A percentile compares a stretch with the other conserved stretches of the same genome.
These are phyloP conservation scores for Pogonocichla stellata DNA, from an alignment of 2,113 vertebrate genomes.

Conservation along the genomic window DNA sequence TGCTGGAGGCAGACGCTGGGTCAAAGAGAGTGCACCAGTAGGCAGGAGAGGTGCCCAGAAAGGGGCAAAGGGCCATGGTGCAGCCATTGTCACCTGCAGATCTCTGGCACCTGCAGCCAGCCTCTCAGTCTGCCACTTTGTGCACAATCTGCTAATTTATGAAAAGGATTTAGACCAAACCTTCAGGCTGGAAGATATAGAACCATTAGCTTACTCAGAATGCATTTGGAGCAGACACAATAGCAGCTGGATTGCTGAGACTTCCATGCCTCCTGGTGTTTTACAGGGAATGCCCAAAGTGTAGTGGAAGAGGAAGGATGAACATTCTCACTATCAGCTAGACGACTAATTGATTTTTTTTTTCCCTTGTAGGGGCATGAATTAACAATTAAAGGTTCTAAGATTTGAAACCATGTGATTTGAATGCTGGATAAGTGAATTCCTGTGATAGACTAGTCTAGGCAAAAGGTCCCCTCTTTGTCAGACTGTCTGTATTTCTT, in stretches of 20 bases:
- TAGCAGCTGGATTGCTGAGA: neutral
- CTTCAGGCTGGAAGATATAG: neutral
- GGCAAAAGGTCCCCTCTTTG: neutral
- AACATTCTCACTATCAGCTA: rapidly evolving
- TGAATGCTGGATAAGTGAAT: neutral
- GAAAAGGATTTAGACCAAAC: neutral
- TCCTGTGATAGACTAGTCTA: neutral
- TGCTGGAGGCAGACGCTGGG: neutral
- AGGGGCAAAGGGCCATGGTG: neutral
- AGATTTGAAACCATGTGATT: neutral
- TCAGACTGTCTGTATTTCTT: neutral
- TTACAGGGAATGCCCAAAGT: too few relatives aligned
- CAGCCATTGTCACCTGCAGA: neutral
- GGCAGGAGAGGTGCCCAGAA: neutral
- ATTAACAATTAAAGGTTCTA: neutral
- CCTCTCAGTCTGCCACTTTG: neutral
- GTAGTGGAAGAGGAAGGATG: neutral
- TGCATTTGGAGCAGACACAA: neutral
- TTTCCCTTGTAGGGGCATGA: neutral
- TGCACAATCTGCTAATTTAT: neutral
- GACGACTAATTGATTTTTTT: too few relatives aligned
- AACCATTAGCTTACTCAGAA: neutral
- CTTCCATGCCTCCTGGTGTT: neutral
- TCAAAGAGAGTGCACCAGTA: neutral
- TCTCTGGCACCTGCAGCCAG: neutral